Evolutionary conservation across 1,140 invertebrate species (phyloP), one percentile per base, ranked within the genome.

Genomic region (Apis mellifera): DNA sequence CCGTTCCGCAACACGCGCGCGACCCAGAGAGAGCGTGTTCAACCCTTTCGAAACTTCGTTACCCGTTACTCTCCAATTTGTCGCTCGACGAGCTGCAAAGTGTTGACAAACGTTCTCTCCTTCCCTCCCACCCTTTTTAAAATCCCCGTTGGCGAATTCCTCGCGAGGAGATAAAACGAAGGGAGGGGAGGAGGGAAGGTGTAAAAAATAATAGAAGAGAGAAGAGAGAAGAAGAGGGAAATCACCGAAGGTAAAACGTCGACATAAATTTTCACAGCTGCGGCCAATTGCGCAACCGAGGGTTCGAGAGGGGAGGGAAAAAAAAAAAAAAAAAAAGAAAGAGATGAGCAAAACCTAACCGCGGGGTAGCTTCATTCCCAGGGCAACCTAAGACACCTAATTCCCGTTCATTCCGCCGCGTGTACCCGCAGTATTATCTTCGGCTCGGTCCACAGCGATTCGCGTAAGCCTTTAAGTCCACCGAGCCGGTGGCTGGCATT

Each of bases 361-460:
- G 32, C 71, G 71, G 71, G 72, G 73, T 74, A 59, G 55, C 60
- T 74, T 75, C 55, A 23, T 68, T 75, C 72, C 11, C 50, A n/a
- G 32, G 32, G 26, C 70, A n/a, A 13, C 70, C 73, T 68, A 59
- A 76, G 65, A 76, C 71, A 82, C 79, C 72, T 82, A 82, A 82
- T 82, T 82, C 79, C 52, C 72, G 79, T 82, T 76, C 72, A 52
- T 68, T 82, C 79, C 62, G 60, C 26, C 73, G 62, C 72, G 79
- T 75, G 73, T 82, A 82, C 73, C 79, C 79, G 72, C 79, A 82
- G 73, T 76, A 82, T 82, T 82, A 82, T 82, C 79, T 82, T 76
- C 79, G 73, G 62, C 72, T 82, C 73, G 79, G 79, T 82, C 79
- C 79, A 76, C 79, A 82, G 54, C 79, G 79, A 82, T 76, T 82